Evolutionary conservation across 2,797 vertebrate species (phyloP).

Genomic region (Labroides dimidiatus): DNA sequence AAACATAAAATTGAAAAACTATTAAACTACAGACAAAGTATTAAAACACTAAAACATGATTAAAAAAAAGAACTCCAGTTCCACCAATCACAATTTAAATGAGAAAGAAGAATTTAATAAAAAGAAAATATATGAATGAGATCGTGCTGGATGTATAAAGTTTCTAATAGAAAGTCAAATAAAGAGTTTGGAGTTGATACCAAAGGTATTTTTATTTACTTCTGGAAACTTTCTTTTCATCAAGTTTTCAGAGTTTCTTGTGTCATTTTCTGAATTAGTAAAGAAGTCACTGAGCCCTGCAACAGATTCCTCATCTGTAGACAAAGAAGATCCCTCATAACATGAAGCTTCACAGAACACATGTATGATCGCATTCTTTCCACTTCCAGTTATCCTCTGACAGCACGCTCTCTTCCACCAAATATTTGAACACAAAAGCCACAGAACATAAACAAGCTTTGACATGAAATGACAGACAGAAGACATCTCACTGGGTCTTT

Average conservation of each 20-base stretch:
- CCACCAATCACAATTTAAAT: too few species aligned
- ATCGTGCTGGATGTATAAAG: too few species aligned
- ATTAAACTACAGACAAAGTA: too few species aligned
- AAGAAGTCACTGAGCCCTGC: not conserved
- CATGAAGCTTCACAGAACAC: slow-evolving; percentile 38
- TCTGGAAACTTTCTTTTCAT: too few species aligned
- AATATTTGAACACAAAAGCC: slow-evolving; percentile 66
- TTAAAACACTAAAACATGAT: too few species aligned
- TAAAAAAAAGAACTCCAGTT: too few species aligned
- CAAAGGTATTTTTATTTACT: too few species aligned
- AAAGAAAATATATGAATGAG: too few species aligned
- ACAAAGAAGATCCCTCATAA: slow-evolving; percentile 25
- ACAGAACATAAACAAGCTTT: slow-evolving; percentile 58
- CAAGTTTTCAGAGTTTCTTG: not conserved
- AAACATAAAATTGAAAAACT: too few species aligned
- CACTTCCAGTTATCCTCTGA: slow-evolving; percentile 35
- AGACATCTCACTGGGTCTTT: slow-evolving; percentile 44
- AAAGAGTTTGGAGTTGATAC: too few species aligned
- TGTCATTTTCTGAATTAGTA: not conserved
- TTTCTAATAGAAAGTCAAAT: too few species aligned
- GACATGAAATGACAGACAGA: slow-evolving; percentile 57
- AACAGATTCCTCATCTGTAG: slow-evolving; percentile 1
- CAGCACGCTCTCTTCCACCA: slow-evolving; percentile 50
- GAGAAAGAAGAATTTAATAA: too few species aligned
- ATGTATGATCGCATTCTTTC: slow-evolving; percentile 29